Evolutionary conservation across 2,113 vertebrate species (phyloP), one percentile per base, ranked within the genome.

Genomic region (Strix aluco): DNA sequence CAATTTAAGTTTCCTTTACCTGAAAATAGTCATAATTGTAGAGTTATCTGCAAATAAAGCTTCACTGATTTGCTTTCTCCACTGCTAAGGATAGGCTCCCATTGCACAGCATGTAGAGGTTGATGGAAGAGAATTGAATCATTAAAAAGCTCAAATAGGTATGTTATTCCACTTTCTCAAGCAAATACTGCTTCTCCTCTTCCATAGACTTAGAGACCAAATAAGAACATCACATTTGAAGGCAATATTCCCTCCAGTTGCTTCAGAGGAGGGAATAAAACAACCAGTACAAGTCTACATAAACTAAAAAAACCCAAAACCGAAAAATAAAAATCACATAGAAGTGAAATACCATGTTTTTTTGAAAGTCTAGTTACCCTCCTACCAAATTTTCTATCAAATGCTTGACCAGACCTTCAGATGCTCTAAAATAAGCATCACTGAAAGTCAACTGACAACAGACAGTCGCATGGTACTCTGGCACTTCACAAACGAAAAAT

Each of bases 401-500:
- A 73, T 10, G 23, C 15, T n/a, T 77, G 51, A 75, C 30, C 23
- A 92, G 54, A 77, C 49, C 11, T 63, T 71, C 23, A 44, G 19
- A 26, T 73, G 9, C 13, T 61, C 23, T 36, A 57, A 85, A 90
- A 46, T 9, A 27, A 75, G 11, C 29, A 62, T 0, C 25, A 40
- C 1, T 16, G 5, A 58, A 69, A 52, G 34, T 13, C 30, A 57
- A 22, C 16, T 0, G 13, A 22, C 30, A 88, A 58, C 30, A 26
- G 46, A 27, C 3, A 51, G n/a, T 36, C 0, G 0, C 55, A 54
- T 3, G 3, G 25, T 47, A 40, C 9, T 27, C 17, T 32, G 17
- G 25, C 6, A 73, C 21, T 36, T 44, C 8, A 66, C 1, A 5
- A 80, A 55, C 11, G n/a, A 25, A 40, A 27, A 11, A 8, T 27